phyloP scores from a whole-genome alignment of 2,888 invertebrate species.

The Bruchidius siliquastri region DNA sequence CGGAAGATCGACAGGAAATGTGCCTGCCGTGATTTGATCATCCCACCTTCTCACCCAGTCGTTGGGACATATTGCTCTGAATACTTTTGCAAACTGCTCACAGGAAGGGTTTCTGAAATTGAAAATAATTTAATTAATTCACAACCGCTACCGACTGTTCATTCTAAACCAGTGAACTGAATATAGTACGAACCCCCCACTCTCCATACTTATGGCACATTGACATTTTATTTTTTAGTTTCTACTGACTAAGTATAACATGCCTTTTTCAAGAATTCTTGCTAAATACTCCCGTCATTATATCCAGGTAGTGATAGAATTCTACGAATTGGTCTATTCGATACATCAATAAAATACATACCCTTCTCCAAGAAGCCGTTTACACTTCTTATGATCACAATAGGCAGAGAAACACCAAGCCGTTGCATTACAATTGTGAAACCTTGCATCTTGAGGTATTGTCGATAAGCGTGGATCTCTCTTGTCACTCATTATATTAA shows the following conservation, averaged over 20 bases:
- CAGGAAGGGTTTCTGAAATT: constrained; percentile 25
- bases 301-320: too few relatives aligned
- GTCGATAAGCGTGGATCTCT: constrained; percentile 8
- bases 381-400: constrained; percentile 26
- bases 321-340: neutral
- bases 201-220: too few relatives aligned
- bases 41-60: constrained; percentile 30
- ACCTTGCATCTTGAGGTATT: constrained; percentile 24
- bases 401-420: constrained; percentile 28
- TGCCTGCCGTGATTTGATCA: constrained; percentile 27
- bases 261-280: too few relatives aligned
- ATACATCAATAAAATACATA: constrained; percentile 13
- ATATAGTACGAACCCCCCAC: too few relatives aligned
- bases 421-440: constrained; percentile 23
- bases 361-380: constrained; percentile 25
- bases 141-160: neutral
- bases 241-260: too few relatives aligned
- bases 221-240: too few relatives aligned
- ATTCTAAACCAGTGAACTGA: too few relatives aligned
- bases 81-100: constrained; percentile 25
- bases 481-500: neutral
- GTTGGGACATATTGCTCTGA: constrained; percentile 25
- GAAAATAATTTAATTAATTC: neutral
- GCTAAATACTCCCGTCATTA: too few relatives aligned
- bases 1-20: constrained; percentile 29